Evolutionary conservation across 2,113 vertebrate species (phyloP), one percentile per base, ranked within the genome.

Genomic region (Prionailurus bengalensis): DNA sequence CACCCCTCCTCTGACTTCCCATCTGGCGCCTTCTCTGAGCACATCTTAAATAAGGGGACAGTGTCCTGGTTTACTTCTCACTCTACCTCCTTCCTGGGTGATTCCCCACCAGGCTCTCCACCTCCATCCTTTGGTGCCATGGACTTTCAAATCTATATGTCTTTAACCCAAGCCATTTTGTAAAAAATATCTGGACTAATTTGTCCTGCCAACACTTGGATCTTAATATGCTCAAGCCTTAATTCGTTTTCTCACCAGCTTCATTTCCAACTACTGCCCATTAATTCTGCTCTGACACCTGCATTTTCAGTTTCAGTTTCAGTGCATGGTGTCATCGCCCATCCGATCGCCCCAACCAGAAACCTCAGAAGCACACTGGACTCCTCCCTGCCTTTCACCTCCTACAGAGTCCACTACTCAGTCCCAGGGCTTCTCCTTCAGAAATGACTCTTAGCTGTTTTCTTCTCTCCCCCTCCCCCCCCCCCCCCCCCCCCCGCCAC

Each of bases 1-100:
- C 8, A 1, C n/a, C 42, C 5, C 5, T 36, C 36, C 39, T 53
- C 15, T 45, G 39, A 33, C 55, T 31, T 31, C 53, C n/a, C 63
- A 3, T 10, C 58, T 14, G 1, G 31, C 23, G 7, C 42, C 74
- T 74, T 73, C 91, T 61, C 29, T 5, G 45, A 48, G 58, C 10
- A 36, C 42, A 45, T 12, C 39, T 51, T 16, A 25, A 65, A 36
- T 5, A 14, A 0, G 1, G 4, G 45, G 19, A 0, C 5, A 27
- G 31, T 48, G 9, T 21, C 68, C 83, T 48, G 7, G 7, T 36
- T 70, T 66, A 45, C 71, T 45, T 65, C 19, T 31, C 42, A 4
- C 45, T 83, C 31, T 3, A 1, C 31, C 65, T 68, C 48, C 74
- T 91, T 36, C 81, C 48, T 29, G 74, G 45, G 51, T 55, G 9